Base-by-base conservation (phyloP, 2,113 vertebrate genomes). In the Megaleporinus macrocephalus region DNA sequence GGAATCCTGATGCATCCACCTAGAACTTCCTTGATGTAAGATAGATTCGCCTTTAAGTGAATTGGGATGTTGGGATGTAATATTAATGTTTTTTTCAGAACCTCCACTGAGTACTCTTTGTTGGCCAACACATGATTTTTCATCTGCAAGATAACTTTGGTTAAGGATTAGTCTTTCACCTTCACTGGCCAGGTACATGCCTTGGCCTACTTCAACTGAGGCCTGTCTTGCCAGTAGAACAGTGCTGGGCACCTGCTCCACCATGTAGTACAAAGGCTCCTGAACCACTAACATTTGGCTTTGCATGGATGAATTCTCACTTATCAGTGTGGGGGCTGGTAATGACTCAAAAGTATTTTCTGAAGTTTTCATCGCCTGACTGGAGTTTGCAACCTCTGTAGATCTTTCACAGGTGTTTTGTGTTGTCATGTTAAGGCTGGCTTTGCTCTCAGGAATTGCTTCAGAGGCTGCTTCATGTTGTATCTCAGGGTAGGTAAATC, bases 401-500 rank as follows among this genome's bases (percentile, higher is more conserved):
- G 30, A 24, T 61, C 57, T 36, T 24, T 79, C 10, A 55, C 24
- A 1, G 5, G 72, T 22, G 4, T 24, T 26, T 12, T 26, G n/a
- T 57, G 33, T 75, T 51, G 51, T 30, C 41, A 22, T 29, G 4
- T 30, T 53, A 49, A 57, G 15, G 59, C 26, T 70, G 16, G 11
- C 57, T 51, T 16, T 49, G n/a, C 15, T 22, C 29, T 80, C 27
- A 26, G 49, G 13, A 12, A 73, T 57, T 15, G 47, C 16, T 66
- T 86, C 20, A 44, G 65, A 4, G 10, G 44, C 1, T n/a, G 33
- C 3, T 11, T 63, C 65, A 14, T 12, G 16, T 73, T 53, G 47
- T 27, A 69, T 73, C 20, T 36, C 27, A 44, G n/a, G 92, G 83
- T 92, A 92, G 78, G 89, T 88, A 47, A 92, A 89, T 76, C 91